phyloP scores from a whole-genome alignment of 2,113 vertebrate species.

The Lampris megalopsis region DNA sequence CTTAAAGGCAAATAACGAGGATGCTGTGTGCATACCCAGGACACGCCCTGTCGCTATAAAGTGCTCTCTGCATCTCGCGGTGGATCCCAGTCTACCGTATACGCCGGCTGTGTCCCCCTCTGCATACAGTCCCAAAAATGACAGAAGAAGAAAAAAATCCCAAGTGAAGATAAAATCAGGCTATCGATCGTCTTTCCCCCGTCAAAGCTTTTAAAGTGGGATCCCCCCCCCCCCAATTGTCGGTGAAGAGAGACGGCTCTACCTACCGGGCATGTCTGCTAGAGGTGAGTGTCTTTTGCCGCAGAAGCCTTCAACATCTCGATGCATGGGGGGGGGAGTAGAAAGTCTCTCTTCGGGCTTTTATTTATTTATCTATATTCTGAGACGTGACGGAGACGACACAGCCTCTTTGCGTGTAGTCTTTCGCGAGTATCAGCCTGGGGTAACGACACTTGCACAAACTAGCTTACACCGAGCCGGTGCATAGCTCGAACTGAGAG shows the following conservation, averaged over 20 bases:
- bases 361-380: background rate
- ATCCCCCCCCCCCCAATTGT: conserved; percentile 34
- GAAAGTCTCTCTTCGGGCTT: conserved; percentile 25
- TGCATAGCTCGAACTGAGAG: conserved; percentile 54
- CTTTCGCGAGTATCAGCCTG: conserved; percentile 48
- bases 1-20: conserved; percentile 55
- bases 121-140: conserved; percentile 39
- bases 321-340: background rate
- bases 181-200: conserved; percentile 5
- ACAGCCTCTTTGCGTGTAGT: conserved; percentile 48
- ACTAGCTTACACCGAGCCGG: conserved; percentile 61
- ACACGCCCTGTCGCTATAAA: conserved; percentile 78
- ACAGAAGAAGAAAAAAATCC: conserved; percentile 37
- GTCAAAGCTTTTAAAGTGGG: conserved; percentile 16
- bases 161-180: conserved; percentile 28
- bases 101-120: conserved; percentile 19
- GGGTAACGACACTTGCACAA: conserved; percentile 51
- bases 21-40: conserved; percentile 69
- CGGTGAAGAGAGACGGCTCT: conserved; percentile 51
- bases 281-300: conserved; percentile 80
- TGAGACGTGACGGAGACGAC: conserved; percentile 22
- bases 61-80: conserved; percentile 57
- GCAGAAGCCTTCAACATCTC: conserved; percentile 71
- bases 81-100: conserved; percentile 39
- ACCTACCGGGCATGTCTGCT: conserved; percentile 82